Evolutionary conservation across 2,888 invertebrate genomes (phyloP).

Genomic region (Hirtodrosophila alboralis): DNA sequence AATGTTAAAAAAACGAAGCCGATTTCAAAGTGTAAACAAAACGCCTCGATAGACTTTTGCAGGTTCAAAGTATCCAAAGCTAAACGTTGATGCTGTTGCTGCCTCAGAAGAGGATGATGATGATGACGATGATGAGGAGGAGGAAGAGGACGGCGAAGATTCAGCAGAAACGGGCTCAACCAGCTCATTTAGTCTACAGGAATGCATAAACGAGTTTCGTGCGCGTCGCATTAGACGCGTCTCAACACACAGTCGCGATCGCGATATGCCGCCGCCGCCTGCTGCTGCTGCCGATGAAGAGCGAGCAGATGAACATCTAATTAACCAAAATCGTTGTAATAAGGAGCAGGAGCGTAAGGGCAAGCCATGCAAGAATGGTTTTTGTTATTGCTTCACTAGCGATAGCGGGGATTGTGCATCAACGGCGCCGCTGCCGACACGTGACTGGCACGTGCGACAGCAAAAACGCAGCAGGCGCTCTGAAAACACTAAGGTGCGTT

Average conservation of each 20-base stretch:
- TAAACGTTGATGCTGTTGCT: conserved; percentile 14
- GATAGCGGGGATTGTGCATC: conserved; percentile 81
- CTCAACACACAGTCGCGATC: conserved; percentile 70
- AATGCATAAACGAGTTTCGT: conserved; percentile 82
- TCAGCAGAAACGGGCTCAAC: conserved; percentile 69
- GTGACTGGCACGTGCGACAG: conserved; percentile 65
- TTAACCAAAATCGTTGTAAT: conserved; percentile 81
- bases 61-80: conserved; percentile 50
- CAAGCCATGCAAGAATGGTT: conserved; percentile 83
- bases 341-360: conserved; percentile 81
- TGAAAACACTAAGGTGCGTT: conserved; percentile 64
- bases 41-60: conserved; percentile 46
- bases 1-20: not conserved
- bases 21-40: conserved; percentile 34
- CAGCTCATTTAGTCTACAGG: conserved; percentile 81
- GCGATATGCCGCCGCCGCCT: conserved; percentile 40
- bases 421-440: conserved; percentile 50
- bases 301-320: conserved; percentile 72
- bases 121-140: conserved; percentile 50
- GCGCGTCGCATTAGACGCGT: conserved; percentile 77
- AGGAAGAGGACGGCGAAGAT: conserved; percentile 61
- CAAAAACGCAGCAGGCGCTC: conserved; percentile 65
- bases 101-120: too few species aligned
- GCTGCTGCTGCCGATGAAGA: conserved; percentile 8
- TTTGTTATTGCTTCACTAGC: conserved; percentile 84